Percentiles rank a stretch among this genome's conserved stretches.
Conservation (phyloP, 2,113 vertebrate species). For the Platichthys flesus region DNA sequence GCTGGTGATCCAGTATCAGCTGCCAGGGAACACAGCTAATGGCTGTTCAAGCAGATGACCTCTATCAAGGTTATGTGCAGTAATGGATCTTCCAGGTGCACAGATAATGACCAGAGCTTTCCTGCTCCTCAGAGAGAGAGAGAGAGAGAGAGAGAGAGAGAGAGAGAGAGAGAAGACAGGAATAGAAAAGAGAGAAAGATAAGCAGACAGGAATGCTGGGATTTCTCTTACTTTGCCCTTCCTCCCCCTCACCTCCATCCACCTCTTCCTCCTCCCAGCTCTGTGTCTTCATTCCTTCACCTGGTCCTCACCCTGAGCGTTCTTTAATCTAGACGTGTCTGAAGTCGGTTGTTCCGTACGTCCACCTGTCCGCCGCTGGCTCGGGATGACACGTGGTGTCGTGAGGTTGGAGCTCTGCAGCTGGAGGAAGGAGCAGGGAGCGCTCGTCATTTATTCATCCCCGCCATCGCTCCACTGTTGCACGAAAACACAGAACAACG, state of each 20-base stretch:
- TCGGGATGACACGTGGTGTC: constrained; percentile 32
- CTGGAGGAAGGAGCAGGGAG: not conserved
- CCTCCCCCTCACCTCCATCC: not conserved
- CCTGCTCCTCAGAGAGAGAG: not conserved
- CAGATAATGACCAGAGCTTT: not conserved
- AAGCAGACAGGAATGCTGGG: not conserved
- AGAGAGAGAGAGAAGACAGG: not conserved
- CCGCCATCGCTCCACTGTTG: constrained; percentile 17
- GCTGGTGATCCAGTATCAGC: not conserved
- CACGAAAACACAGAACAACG: constrained; percentile 47
- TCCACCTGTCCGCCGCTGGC: constrained; percentile 14
- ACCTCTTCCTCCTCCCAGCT: not conserved
- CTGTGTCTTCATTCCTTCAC: constrained; percentile 6
- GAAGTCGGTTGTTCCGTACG: constrained; percentile 7
- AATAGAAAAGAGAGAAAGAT: constrained; percentile 2
- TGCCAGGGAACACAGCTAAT: constrained; percentile 28
- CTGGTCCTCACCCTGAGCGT: not conserved
- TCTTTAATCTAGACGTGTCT: constrained; percentile 8
- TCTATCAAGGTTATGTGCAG: not conserved
- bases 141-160: not conserved
- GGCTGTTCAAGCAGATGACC: constrained; percentile 11
- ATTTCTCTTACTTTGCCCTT: not conserved
- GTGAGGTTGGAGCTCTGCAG: constrained; percentile 38
- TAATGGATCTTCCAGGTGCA: constrained; percentile 1
- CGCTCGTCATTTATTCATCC: constrained; percentile 60